Percentiles rank a stretch among this genome's conserved stretches.
Conservation (phyloP, 2,797 vertebrate genomes). For the Geotrypetes seraphini region DNA sequence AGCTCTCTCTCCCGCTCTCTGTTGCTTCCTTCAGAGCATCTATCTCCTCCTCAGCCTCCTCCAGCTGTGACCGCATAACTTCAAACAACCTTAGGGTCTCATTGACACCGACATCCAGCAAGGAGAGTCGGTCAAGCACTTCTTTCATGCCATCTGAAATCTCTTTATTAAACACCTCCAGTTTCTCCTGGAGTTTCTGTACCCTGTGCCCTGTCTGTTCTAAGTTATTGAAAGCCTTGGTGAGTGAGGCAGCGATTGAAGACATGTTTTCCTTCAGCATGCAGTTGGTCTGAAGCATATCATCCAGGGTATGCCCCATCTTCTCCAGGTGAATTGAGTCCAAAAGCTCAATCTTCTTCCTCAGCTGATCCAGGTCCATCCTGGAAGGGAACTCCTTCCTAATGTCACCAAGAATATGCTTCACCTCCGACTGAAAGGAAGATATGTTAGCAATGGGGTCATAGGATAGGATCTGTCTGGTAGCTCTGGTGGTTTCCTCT, state of each 20-base stretch:
- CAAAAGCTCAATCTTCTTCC: slow-evolving; percentile 13
- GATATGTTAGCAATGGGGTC: slow-evolving; percentile 45
- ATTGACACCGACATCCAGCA: slow-evolving; percentile 20
- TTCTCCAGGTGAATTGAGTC: slow-evolving; percentile 32
- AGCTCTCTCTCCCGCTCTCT: slow-evolving; percentile 15
- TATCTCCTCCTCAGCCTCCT: slow-evolving; percentile 23
- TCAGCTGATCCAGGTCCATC: slow-evolving; percentile 37
- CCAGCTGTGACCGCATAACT: slow-evolving; percentile 16
- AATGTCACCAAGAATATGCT: slow-evolving; percentile 39
- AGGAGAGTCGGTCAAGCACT: slow-evolving; percentile 12
- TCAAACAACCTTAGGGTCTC: slow-evolving; percentile 5
- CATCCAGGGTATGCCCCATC: slow-evolving; percentile 18
- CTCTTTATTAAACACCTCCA: slow-evolving; percentile 7
- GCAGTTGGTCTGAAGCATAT: neutral
- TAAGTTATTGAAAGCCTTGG: neutral
- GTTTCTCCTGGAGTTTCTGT: neutral
- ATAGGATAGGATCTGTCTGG: slow-evolving; percentile 38
- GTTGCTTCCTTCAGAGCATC: slow-evolving; percentile 26
- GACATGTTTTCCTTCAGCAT: neutral
- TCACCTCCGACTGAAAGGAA: slow-evolving; percentile 41
- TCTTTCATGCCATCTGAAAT: slow-evolving; percentile 26
- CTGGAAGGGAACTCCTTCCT: slow-evolving; percentile 38
- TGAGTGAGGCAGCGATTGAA: neutral
- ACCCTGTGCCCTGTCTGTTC: neutral
- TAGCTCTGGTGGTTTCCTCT: slow-evolving; percentile 32